Conservation (phyloP, 1,140 invertebrate species). For the Papilio machaon region DNA sequence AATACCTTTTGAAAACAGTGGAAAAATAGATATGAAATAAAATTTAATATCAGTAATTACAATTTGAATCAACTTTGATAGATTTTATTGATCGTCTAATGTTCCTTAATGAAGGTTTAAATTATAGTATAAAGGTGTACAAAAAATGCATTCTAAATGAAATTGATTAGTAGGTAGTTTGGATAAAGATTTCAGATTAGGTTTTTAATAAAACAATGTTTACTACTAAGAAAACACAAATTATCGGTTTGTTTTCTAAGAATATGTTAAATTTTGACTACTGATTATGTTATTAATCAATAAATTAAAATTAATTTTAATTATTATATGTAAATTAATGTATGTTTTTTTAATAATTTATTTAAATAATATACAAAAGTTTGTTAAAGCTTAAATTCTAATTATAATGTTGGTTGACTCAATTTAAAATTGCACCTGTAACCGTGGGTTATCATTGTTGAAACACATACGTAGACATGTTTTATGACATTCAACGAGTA, state of each 20-base stretch:
- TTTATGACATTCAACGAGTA: too few relatives aligned
- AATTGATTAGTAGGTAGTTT: not conserved
- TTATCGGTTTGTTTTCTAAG: too few relatives aligned
- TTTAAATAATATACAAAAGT: not conserved
- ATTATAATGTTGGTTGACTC: too few relatives aligned
- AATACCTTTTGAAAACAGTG: not conserved
- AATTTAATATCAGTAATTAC: conserved; percentile 28
- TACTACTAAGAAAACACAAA: not conserved
- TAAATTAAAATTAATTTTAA: not conserved
- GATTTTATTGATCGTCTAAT: conserved; percentile 17
- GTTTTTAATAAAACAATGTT: not conserved
- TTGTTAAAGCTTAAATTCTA: too few relatives aligned
- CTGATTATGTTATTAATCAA: too few relatives aligned
- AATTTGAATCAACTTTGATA: not conserved
- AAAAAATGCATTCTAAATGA: not conserved
- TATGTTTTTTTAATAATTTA: not conserved
- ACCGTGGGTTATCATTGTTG: too few relatives aligned
- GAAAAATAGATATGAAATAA: conserved; percentile 24
- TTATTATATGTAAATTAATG: not conserved
- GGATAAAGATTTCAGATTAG: not conserved
- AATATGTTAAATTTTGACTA: too few relatives aligned
- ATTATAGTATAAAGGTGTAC: not conserved
- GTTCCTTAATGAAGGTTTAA: conserved; percentile 10
- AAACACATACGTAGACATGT: too few relatives aligned
- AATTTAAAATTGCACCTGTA: too few relatives aligned